Evolutionary conservation across 2,888 invertebrate genomes (phyloP).

Genomic region (Apamea anceps): DNA sequence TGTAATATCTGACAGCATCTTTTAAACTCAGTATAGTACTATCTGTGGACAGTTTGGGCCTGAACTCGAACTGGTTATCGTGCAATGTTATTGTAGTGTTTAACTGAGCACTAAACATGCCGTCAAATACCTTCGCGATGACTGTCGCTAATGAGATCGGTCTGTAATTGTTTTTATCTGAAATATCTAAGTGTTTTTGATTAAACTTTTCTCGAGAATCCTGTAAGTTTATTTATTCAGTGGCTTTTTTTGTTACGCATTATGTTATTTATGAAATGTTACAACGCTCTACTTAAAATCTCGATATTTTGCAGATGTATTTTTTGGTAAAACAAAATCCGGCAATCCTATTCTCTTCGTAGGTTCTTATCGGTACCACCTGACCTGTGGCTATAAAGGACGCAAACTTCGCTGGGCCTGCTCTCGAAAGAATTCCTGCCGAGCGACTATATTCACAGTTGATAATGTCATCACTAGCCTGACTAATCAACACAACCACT

Average conservation of each 20-base stretch:
- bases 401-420: constrained; percentile 20
- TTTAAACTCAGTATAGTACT: too few relatives aligned
- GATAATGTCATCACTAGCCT: constrained; percentile 12
- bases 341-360: constrained; percentile 16
- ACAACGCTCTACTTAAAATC: not conserved
- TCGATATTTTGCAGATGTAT: not conserved
- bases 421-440: constrained; percentile 15
- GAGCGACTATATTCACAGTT: not conserved
- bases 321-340: not conserved
- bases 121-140: too few relatives aligned
- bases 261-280: not conserved
- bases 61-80: too few relatives aligned
- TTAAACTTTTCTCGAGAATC: not conserved
- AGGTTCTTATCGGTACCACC: constrained; percentile 2
- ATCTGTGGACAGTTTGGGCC: too few relatives aligned
- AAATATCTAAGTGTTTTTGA: not conserved
- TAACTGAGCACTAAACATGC: too few relatives aligned
- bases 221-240: not conserved
- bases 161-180: too few relatives aligned
- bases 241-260: not conserved
- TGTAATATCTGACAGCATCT: too few relatives aligned
- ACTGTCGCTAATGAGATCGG: too few relatives aligned
- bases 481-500: constrained; percentile 28
- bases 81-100: too few relatives aligned
- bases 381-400: constrained; percentile 16